Evolutionary conservation across 2,797 vertebrate species (phyloP), one percentile per base, ranked within the genome.

Genomic region (Neostethus bicornis): DNA sequence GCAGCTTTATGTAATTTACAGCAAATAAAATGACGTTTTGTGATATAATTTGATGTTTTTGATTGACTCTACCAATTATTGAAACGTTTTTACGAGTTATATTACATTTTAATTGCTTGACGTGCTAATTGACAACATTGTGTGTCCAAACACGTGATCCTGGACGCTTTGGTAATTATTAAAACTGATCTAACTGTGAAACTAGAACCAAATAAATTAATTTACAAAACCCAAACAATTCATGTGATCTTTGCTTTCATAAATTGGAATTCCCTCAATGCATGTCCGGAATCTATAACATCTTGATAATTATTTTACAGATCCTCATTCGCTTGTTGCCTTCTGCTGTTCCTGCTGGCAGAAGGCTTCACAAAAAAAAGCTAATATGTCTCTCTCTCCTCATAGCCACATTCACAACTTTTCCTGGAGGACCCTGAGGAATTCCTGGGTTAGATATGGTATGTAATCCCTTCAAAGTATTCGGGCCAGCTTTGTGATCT

Each of bases 71-170:
- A 26, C 20, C 16, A 19, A 29, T 46, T 5, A 57, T 29, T 38
- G 39, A 29, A 55, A 49, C 11, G 39, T 19, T 24, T 42, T 29
- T 59, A 53, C 55, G 3, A 76, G 69, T 52, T 42, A 31, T n/a
- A 61, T 16, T 41, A 0, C 42, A 57, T 59, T 31, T 0, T 39
- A 44, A 41, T 55, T 3, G 9, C 38, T 58, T 65, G 9, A 34
- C 12, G 28, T 65, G 53, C 2, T 53, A 23, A 17, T 8, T 41
- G 23, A 20, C 14, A 25, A 28, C 4, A 49, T 29, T 12, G n/a
- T 20, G 13, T 54, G 20, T 73, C 58, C 63, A 80, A 61, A 76
- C 61, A 81, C 85, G 80, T 86, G 84, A 85, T 88, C 84, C 84
- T 84, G 77, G 61, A 74, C 42, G n/a, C 20, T 73, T 31, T 51